phyloP scores from a whole-genome alignment of 2,113 vertebrate species.

The Indri indri region DNA sequence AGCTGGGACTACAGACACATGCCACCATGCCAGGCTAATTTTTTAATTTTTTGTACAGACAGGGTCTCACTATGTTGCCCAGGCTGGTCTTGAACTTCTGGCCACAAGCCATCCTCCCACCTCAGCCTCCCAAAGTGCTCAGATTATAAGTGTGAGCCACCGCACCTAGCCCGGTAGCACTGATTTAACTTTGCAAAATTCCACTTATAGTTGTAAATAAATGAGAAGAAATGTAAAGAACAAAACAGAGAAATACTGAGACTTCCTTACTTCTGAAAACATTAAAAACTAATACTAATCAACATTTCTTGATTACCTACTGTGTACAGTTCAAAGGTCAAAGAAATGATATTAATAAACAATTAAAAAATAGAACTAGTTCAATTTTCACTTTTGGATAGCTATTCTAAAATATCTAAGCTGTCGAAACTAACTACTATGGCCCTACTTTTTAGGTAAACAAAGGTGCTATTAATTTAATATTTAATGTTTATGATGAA shows the following conservation, averaged over 20 bases:
- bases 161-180: not conserved
- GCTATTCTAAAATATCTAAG: constrained; percentile 47
- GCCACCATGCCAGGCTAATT: too few relatives aligned
- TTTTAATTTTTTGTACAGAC: too few relatives aligned
- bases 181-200: constrained; percentile 49
- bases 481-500: constrained; percentile 26
- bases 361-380: not conserved
- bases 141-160: too few relatives aligned
- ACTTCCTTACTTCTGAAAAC: constrained; percentile 3
- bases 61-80: too few relatives aligned
- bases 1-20: too few relatives aligned
- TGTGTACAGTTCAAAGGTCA: not conserved
- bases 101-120: too few relatives aligned
- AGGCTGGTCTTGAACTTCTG: too few relatives aligned
- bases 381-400: not conserved
- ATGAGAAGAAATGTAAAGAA: not conserved
- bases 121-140: too few relatives aligned
- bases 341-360: not conserved
- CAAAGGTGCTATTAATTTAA: constrained; percentile 39
- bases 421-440: constrained; percentile 6
- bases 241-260: constrained; percentile 18
- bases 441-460: not conserved
- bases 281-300: constrained; percentile 32
- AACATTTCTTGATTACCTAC: not conserved
- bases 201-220: constrained; percentile 26